Evolutionary conservation across 2,113 vertebrate species (phyloP).

Genomic region (Nothoprocta perdicaria): DNA sequence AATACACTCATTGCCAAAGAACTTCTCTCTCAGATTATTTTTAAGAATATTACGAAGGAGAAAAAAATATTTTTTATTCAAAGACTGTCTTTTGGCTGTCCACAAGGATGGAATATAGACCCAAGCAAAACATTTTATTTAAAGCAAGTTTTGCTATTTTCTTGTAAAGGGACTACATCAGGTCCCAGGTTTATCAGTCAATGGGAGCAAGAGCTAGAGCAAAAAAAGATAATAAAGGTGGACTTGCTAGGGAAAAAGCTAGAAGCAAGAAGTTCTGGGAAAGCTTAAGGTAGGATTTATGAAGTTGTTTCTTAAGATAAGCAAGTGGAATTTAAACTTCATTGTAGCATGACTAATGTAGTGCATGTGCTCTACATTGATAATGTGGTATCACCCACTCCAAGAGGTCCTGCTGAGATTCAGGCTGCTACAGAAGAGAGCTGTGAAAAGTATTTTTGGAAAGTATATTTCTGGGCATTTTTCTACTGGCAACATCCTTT

Average conservation of each 20-base stretch:
- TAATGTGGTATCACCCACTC: not conserved
- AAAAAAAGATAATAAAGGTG: constrained; percentile 20
- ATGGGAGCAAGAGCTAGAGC: constrained; percentile 5
- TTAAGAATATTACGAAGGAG: not conserved
- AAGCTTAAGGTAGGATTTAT: constrained; percentile 33
- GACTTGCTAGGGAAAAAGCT: constrained; percentile 10
- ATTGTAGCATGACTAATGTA: constrained; percentile 3
- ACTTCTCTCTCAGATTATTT: not conserved
- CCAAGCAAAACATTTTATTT: not conserved
- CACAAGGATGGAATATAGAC: not conserved
- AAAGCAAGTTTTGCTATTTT: not conserved
- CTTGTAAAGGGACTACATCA: not conserved
- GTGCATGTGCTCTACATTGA: not conserved
- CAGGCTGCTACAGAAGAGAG: not conserved
- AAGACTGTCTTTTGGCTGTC: not conserved
- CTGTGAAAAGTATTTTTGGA: not conserved
- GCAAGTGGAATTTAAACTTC: not conserved
- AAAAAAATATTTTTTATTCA: not conserved
- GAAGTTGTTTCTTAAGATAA: not conserved
- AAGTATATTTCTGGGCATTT: not conserved
- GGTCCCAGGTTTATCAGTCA: not conserved
- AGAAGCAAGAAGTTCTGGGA: constrained; percentile 35
- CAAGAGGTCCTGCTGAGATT: not conserved
- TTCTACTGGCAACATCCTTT: not conserved
- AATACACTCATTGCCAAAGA: not conserved